Base-by-base conservation (phyloP, 2,888 invertebrate genomes). In the Dryobotodes eremita region DNA sequence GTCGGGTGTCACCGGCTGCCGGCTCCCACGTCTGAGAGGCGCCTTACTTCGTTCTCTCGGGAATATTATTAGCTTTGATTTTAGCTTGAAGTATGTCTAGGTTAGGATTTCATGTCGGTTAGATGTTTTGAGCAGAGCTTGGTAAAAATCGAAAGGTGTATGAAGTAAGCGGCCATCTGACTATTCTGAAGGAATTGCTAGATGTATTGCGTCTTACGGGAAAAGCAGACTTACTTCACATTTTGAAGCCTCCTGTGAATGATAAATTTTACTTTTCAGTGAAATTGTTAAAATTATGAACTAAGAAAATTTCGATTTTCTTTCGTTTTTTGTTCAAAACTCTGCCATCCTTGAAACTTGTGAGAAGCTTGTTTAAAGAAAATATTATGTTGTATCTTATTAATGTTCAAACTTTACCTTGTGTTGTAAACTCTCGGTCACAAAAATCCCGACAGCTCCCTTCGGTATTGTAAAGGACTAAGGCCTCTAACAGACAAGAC, bases 1-100 rank as follows among this genome's bases (percentile, higher is more conserved):
- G 74, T 75, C 77, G 80, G 83, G 72, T 78, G 77, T 81, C 84
- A 42, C 66, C 83, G 65, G 65, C 84, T 87, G 89, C 57, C n/a
- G 31, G 77, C 17, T 88, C 88, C 79, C 89, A 87, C 86, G 79
- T 55, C 78, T 74, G 66, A 65, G 57, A 78, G 69, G 70, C 61
- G n/a, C 71, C 80, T 76, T 62, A 77, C 57, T 70, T 65, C 50
- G 26, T 42, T 46, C 53, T 75, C 59, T 68, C 57, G 57, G 53
- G 53, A 70, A 84, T 84, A 80, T 74, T 71, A 73, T 59, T 75
- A 71, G 69, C 71, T 70, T 69, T 62, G 78, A 84, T 78, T 82
- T 83, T 80, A 64, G 20, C 53, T 64, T 69, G 20, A 71, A 68
- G 15, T 53, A 36, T 65, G 50, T 73, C 10, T 42, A 0, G 3